Conservation (phyloP, 2,888 invertebrate species). For the Acleris sparsana region DNA sequence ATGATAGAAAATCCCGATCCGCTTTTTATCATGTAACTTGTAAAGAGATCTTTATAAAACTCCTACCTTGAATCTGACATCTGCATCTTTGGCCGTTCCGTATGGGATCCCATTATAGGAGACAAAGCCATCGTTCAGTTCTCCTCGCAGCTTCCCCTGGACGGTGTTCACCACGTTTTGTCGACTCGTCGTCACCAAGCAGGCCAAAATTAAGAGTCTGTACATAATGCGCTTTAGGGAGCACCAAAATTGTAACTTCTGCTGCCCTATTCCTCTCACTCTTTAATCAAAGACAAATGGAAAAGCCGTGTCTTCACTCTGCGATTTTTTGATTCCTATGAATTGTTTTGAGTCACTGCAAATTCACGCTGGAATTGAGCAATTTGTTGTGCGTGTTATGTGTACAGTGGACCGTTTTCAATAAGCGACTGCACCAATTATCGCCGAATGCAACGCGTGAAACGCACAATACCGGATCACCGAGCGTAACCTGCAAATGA, state of each 20-base stretch:
- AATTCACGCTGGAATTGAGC: conserved; percentile 19
- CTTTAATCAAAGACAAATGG: too few species aligned
- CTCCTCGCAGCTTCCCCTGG: conserved; percentile 65
- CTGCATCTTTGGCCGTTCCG: conserved; percentile 48
- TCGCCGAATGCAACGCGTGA: conserved; percentile 20
- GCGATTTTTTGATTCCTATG: too few species aligned
- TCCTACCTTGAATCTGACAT: conserved; percentile 64
- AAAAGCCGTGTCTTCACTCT: too few species aligned
- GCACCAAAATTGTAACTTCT: too few species aligned
- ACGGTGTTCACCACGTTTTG: conserved; percentile 57
- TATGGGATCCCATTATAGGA: conserved; percentile 72
- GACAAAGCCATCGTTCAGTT: conserved; percentile 56
- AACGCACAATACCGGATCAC: conserved; percentile 11
- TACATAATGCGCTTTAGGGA: neutral
- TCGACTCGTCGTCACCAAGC: conserved; percentile 12
- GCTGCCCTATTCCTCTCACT: too few species aligned
- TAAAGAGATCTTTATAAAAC: too few species aligned
- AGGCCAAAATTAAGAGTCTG: conserved; percentile 4
- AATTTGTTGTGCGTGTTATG: conserved; percentile 6
- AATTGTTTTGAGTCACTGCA: conserved; percentile 2
- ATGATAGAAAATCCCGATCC: too few species aligned
- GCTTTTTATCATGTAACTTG: too few species aligned
- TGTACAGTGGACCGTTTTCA: conserved; percentile 30
- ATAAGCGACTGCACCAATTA: conserved; percentile 34
- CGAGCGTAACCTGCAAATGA: conserved; percentile 34